Conservation (phyloP, 1,140 invertebrate species). For the Trachymyrmex cornetzi region DNA sequence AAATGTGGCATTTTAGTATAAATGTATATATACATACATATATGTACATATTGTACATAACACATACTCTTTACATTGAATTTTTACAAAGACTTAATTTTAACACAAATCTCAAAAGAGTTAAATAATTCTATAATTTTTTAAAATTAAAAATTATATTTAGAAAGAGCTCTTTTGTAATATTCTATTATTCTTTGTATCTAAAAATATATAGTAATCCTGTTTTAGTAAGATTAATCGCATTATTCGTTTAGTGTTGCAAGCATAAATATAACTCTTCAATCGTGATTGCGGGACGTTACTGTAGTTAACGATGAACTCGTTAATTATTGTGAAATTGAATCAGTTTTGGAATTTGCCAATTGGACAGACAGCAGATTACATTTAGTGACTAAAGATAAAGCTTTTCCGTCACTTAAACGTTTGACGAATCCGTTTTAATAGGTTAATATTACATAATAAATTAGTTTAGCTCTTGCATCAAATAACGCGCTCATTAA, state of each 20-base stretch:
- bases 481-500: constrained; percentile 78
- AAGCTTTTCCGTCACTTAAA: constrained; percentile 51
- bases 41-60: too few relatives aligned
- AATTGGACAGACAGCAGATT: constrained; percentile 46
- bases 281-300: constrained; percentile 6
- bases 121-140: neutral
- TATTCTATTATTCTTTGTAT: neutral
- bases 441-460: constrained; percentile 60
- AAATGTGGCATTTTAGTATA: neutral
- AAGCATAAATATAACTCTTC: constrained; percentile 41
- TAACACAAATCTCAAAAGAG: too few relatives aligned
- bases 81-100: too few relatives aligned
- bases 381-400: constrained; percentile 53
- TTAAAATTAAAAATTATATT: neutral
- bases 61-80: too few relatives aligned
- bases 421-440: constrained; percentile 25
- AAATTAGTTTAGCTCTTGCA: constrained; percentile 56
- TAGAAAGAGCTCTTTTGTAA: neutral
- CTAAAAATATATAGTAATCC: neutral
- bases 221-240: constrained; percentile 1
- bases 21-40: too few relatives aligned
- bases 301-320: constrained; percentile 32
- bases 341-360: constrained; percentile 47
- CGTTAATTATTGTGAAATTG: constrained; percentile 49
- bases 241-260: neutral